These are phyloP conservation scores for Mellivora capensis DNA, from an alignment of 2,113 vertebrate species.

Conservation along the genomic window DNA sequence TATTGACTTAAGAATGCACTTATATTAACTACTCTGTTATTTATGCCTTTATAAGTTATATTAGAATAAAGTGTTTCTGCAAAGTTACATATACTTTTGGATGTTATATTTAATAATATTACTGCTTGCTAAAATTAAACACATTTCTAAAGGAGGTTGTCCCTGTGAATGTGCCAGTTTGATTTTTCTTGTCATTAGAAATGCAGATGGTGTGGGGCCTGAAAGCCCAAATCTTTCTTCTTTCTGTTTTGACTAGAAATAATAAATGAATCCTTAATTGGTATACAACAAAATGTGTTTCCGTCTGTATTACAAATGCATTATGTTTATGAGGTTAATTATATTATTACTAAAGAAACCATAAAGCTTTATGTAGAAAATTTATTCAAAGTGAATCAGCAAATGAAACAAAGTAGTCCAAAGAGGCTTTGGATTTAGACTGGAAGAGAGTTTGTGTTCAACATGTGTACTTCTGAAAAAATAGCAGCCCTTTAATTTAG, in stretches of 20 bases:
- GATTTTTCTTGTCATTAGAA: constrained; percentile 50
- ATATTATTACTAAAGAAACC: constrained; percentile 42
- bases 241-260: constrained; percentile 64
- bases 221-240: constrained; percentile 6
- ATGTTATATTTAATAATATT: constrained; percentile 1
- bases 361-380: constrained; percentile 27
- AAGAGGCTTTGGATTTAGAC: constrained; percentile 3
- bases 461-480: neutral
- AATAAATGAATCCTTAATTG: constrained; percentile 57
- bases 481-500: neutral
- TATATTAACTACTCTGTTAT: neutral
- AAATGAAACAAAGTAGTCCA: constrained; percentile 8
- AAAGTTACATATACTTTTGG: neutral
- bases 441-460: neutral
- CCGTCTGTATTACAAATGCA: constrained; percentile 29
- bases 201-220: constrained; percentile 54
- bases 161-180: neutral
- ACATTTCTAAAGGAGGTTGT: constrained; percentile 4
- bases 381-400: constrained; percentile 14
- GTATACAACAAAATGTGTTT: constrained; percentile 44
- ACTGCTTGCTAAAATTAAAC: neutral
- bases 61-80: neutral
- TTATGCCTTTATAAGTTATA: neutral
- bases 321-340: constrained; percentile 46
- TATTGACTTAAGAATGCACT: neutral